A percentile compares a stretch with the other conserved stretches of the same genome.
Evolutionary conservation across 2,888 invertebrate species (phyloP).

Genomic region (Schizotus pectinicornis): DNA sequence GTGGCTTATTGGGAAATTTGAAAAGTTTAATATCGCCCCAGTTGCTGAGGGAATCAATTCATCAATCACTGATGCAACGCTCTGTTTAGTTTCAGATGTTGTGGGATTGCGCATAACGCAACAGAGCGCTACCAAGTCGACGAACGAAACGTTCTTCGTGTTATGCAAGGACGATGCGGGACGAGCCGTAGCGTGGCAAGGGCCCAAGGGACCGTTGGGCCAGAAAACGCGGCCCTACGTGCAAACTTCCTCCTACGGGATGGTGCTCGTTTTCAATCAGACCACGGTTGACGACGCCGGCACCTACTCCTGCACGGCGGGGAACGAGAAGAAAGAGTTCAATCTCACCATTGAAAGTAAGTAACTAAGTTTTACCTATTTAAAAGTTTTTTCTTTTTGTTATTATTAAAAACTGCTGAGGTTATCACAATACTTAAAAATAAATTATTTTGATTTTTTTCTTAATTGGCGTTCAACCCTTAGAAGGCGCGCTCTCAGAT

Average conservation of each 20-base stretch:
- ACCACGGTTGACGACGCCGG: constrained; percentile 64
- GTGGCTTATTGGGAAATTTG: neutral
- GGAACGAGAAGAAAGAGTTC: constrained; percentile 52
- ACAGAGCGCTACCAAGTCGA: constrained; percentile 13
- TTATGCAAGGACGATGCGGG: constrained; percentile 30
- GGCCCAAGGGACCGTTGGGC: constrained; percentile 37
- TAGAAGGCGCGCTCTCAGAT: too few species aligned
- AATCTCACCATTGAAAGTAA: constrained; percentile 47
- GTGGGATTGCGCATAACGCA: constrained; percentile 5
- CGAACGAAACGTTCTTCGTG: constrained; percentile 24
- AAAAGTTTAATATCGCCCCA: neutral
- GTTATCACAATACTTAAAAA: too few species aligned
- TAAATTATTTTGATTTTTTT: too few species aligned
- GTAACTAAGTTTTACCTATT: too few species aligned
- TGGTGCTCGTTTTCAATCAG: constrained; percentile 56
- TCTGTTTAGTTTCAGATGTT: constrained; percentile 17
- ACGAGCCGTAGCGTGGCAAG: constrained; percentile 33
- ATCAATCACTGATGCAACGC: neutral
- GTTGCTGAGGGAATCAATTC: neutral
- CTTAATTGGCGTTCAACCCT: too few species aligned
- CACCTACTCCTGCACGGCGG: constrained; percentile 63
- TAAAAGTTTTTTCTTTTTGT: too few species aligned
- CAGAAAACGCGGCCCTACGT: constrained; percentile 44
- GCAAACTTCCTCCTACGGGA: constrained; percentile 43
- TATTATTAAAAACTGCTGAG: too few species aligned